phyloP scores from a whole-genome alignment of 2,797 vertebrate species.

The Enteromius thamalakanensis region DNA sequence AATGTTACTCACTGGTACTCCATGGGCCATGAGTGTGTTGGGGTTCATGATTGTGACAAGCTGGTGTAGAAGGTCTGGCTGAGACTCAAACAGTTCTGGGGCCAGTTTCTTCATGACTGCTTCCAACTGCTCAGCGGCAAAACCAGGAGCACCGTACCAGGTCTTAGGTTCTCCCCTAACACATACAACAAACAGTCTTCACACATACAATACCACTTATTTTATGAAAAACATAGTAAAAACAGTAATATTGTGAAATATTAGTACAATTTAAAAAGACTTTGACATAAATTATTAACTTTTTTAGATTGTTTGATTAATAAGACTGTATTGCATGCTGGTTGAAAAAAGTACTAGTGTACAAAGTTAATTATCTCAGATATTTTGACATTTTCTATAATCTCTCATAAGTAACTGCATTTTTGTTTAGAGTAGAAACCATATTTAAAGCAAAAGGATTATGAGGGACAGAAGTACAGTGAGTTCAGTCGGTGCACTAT shows the following conservation, averaged over 20 bases:
- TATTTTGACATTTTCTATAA: background rate
- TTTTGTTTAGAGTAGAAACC: background rate
- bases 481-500: background rate
- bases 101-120: constrained; percentile 97
- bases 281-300: too few relatives aligned
- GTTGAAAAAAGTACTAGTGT: background rate
- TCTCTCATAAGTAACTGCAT: background rate
- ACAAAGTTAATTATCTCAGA: background rate
- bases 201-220: background rate
- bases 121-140: constrained; percentile 93
- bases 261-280: background rate
- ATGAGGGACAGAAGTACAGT: background rate
- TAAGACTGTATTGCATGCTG: too few relatives aligned
- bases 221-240: background rate
- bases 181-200: constrained; percentile 1
- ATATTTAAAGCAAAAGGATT: background rate
- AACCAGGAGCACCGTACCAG: constrained; percentile 97
- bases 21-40: constrained; percentile 92
- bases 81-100: constrained; percentile 93
- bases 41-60: constrained; percentile 98
- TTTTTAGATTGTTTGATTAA: too few relatives aligned
- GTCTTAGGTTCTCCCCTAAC: constrained; percentile 97
- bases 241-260: background rate
- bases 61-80: constrained; percentile 93
- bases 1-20: constrained; percentile 85